phyloP scores from a whole-genome alignment of 2,113 vertebrate genomes.

The Paramisgurnus dabryanus region DNA sequence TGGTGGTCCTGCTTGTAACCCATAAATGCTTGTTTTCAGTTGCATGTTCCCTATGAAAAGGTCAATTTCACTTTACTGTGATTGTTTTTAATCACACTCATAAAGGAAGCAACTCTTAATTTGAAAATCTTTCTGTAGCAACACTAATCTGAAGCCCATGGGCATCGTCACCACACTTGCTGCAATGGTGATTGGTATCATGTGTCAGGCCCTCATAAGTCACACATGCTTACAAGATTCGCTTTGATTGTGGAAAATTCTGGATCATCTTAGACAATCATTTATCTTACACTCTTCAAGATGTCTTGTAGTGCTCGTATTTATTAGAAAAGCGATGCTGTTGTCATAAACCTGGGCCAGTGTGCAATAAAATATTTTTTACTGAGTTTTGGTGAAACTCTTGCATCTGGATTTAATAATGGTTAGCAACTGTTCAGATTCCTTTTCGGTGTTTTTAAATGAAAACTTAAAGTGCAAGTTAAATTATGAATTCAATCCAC shows the following conservation, averaged over 20 bases:
- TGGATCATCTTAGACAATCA: background rate
- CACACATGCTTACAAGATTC: slow-evolving; percentile 4
- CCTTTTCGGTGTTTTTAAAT: background rate
- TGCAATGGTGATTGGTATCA: slow-evolving; percentile 38
- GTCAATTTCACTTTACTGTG: slow-evolving; percentile 40
- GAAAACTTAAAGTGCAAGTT: background rate
- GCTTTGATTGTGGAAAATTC: slow-evolving; percentile 6
- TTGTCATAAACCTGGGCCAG: background rate
- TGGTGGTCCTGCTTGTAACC: slow-evolving; percentile 7
- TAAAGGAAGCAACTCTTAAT: slow-evolving; percentile 29
- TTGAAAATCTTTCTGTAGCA: slow-evolving; percentile 32
- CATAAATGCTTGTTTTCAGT: slow-evolving; percentile 13
- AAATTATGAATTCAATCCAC: background rate
- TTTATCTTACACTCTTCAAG: no score
- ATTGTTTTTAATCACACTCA: slow-evolving; percentile 23
- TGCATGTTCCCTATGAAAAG: slow-evolving; percentile 34
- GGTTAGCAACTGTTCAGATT: background rate
- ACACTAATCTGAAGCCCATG: slow-evolving; percentile 43
- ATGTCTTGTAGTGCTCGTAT: no score
- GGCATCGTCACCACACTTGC: slow-evolving; percentile 48
- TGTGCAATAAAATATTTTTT: background rate
- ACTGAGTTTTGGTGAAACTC: background rate
- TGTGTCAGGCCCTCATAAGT: slow-evolving; percentile 41
- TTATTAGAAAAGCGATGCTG: no score
- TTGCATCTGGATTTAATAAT: slow-evolving; percentile 26